phyloP scores from a whole-genome alignment of 2,113 vertebrate species.

The Nothocercus julius region DNA sequence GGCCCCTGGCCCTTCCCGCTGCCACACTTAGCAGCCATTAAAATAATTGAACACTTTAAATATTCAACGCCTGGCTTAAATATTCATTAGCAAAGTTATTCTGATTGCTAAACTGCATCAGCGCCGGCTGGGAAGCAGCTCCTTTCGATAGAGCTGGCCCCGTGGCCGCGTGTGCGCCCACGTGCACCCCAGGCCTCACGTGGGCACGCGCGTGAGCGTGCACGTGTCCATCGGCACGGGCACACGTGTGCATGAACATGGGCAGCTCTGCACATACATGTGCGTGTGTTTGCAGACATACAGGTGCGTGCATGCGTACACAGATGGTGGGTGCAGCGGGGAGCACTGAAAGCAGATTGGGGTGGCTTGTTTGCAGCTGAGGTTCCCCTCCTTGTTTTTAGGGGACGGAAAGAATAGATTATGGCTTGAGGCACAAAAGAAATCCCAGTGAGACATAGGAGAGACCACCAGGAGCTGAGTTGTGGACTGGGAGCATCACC shows the following conservation, averaged over 20 bases:
- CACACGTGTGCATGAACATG: rapidly evolving
- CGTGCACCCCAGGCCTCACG: rapidly evolving
- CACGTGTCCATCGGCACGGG: rapidly evolving
- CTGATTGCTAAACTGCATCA: slow-evolving; percentile 64
- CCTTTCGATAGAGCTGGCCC: neutral
- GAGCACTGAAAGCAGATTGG: rapidly evolving
- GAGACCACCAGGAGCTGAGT: neutral
- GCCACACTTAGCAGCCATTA: slow-evolving; percentile 68
- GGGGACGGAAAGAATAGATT: neutral
- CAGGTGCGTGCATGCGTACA: neutral
- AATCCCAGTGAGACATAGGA: neutral
- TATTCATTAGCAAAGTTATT: slow-evolving; percentile 68
- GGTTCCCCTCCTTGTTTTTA: neutral
- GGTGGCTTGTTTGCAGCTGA: neutral
- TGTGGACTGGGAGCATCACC: neutral
- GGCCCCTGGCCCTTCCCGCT: slow-evolving; percentile 16
- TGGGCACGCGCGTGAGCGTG: rapidly evolving
- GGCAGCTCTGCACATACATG: rapidly evolving
- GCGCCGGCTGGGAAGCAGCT: neutral
- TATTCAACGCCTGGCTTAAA: slow-evolving; percentile 68
- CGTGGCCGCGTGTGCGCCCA: rapidly evolving
- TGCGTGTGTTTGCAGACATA: rapidly evolving
- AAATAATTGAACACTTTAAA: slow-evolving; percentile 73
- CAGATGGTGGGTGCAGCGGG: rapidly evolving
- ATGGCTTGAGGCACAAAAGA: neutral